phyloP scores from a whole-genome alignment of 2,888 invertebrate species.

The Andrena bicolor region DNA sequence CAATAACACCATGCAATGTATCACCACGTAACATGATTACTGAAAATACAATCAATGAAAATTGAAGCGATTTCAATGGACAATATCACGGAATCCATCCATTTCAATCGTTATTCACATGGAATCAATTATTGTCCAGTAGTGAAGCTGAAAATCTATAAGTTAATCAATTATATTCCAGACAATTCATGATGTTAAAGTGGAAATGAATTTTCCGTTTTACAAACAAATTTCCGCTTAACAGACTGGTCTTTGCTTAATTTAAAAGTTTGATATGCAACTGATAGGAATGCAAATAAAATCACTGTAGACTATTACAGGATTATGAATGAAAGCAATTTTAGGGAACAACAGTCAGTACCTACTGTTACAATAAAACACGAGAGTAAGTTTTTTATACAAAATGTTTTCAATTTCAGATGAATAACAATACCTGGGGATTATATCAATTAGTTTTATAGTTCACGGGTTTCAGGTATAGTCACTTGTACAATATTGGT shows the following conservation, averaged over 20 bases:
- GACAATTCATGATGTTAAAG: background rate
- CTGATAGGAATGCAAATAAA: background rate
- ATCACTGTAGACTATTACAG: background rate
- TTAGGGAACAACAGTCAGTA: background rate
- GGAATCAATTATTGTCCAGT: background rate
- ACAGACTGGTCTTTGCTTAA: background rate
- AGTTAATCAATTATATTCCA: background rate
- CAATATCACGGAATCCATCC: background rate
- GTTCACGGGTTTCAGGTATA: no score
- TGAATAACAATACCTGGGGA: no score
- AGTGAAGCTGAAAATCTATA: background rate
- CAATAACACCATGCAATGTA: background rate
- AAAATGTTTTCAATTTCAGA: no score
- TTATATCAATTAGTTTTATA: no score
- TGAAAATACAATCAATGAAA: background rate
- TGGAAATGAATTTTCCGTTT: slow-evolving; percentile 3
- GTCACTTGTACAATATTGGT: no score
- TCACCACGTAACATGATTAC: background rate
- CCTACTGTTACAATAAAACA: no score
- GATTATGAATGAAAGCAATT: background rate
- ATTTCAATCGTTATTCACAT: background rate
- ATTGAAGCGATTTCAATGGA: background rate
- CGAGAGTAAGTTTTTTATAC: no score
- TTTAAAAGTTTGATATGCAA: background rate
- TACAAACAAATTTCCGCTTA: no score